Evolutionary conservation across 2,888 invertebrate species (phyloP).

Genomic region (Drosophila yooni): DNA sequence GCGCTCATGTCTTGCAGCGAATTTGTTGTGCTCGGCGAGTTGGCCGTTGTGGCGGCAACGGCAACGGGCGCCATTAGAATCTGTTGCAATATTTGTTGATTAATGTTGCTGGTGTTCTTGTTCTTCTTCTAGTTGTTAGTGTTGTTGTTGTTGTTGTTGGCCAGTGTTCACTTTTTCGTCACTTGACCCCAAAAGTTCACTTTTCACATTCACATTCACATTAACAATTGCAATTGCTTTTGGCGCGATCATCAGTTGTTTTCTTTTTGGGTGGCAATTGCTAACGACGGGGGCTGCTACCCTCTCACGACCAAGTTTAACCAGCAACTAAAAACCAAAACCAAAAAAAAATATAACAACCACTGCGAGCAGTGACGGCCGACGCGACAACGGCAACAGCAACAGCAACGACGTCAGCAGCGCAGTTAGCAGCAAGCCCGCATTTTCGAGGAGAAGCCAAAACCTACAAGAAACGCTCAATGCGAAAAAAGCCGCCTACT

Average conservation of each 20-base stretch:
- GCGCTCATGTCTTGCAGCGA: slow-evolving; percentile 79
- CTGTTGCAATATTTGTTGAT: slow-evolving; percentile 45
- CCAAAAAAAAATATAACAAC: slow-evolving; percentile 76
- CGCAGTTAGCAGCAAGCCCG: slow-evolving; percentile 76
- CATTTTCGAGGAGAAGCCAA: slow-evolving; percentile 69
- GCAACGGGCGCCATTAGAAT: slow-evolving; percentile 70
- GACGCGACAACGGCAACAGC: slow-evolving; percentile 39
- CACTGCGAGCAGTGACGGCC: slow-evolving; percentile 71
- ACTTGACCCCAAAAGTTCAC: slow-evolving; percentile 52
- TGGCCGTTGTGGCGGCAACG: slow-evolving; percentile 55
- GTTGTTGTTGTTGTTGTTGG: slow-evolving; percentile 24
- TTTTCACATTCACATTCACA: slow-evolving; percentile 35
- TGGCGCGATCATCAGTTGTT: slow-evolving; percentile 15
- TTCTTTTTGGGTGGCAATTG: slow-evolving; percentile 32
- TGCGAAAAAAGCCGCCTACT: background rate
- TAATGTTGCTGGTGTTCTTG: slow-evolving; percentile 41
- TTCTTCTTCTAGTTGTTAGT: slow-evolving; percentile 16
- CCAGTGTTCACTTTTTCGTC: slow-evolving; percentile 39
- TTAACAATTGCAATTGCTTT: slow-evolving; percentile 51
- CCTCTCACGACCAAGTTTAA: slow-evolving; percentile 85
- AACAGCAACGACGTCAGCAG: slow-evolving; percentile 63
- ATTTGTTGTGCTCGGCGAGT: slow-evolving; percentile 68
- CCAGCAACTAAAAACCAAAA: slow-evolving; percentile 83
- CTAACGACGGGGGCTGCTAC: slow-evolving; percentile 74
- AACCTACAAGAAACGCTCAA: slow-evolving; percentile 49